Base-by-base conservation (phyloP, 2,797 vertebrate species). In the Coregonus ussuriensis region DNA sequence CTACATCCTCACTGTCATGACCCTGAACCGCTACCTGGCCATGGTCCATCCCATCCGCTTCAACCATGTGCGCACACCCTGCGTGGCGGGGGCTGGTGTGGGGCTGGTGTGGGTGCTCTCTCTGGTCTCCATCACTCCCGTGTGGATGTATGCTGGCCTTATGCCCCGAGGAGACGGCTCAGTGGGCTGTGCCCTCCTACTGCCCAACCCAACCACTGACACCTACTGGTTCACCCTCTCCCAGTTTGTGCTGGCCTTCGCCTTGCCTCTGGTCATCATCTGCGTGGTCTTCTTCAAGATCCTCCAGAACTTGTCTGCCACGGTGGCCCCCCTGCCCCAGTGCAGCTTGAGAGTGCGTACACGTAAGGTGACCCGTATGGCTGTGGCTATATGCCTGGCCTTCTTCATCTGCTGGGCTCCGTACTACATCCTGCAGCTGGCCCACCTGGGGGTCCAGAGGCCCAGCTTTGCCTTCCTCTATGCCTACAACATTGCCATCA, bases 161-260 rank as follows among this genome's bases (percentile, higher is more conserved):
- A 96, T 96, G 96, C 92, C 94, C 16, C 88, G 96, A 35, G 88
- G 92, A 0, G 95, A 93, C 0, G 95, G 94, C 9, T 90, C 92
- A 0, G 93, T 95, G 51, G 94, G 94, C 75, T 97, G 96, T 0
- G 95, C 95, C 1, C 92, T 97, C 63, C 87, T 96, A 31, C 92
- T 96, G 67, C 96, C 96, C 37, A 89, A 96, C 81, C 94, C 94
- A 0, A 86, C 93, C 79, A 93, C 89, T 0, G 90, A 95, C 83
- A 94, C 92, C 15, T 96, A 95, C 85, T 96, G 95, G 96, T 97
- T 96, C 84, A 97, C 95, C 0, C 94, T 97, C 67, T 97, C 96
- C 76, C 95, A 96, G 91, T 96, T 97, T 84, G 91, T 94, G 88
- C 83, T 96, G 80, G 95, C 95, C 0, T 97, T 96, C 18, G 95